These are phyloP conservation scores for Papilio machaon DNA, from an alignment of 1,140 invertebrate genomes.

Conservation along the genomic window DNA sequence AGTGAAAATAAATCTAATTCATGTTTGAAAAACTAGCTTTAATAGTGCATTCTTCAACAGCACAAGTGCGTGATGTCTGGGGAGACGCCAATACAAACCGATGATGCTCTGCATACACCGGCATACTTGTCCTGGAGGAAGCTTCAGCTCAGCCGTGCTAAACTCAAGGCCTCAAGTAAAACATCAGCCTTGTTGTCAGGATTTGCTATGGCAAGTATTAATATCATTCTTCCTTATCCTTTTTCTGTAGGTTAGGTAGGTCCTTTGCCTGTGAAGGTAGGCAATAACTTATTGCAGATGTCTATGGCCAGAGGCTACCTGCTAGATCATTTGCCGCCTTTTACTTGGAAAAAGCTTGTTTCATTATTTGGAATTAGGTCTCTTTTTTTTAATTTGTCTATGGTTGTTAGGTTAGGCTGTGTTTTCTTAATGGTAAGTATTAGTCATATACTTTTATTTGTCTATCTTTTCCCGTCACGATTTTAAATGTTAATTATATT, in stretches of 20 bases:
- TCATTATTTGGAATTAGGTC: neutral
- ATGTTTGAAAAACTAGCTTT: neutral
- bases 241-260: neutral
- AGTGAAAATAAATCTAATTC: too few relatives aligned
- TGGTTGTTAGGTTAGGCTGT: neutral
- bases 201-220: slow-evolving; percentile 94
- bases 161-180: slow-evolving; percentile 97
- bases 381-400: neutral
- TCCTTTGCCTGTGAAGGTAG: too few relatives aligned
- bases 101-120: slow-evolving; percentile 87
- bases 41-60: slow-evolving; percentile 44
- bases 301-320: neutral
- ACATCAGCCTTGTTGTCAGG: slow-evolving; percentile 98
- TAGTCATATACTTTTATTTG: slow-evolving; percentile 26
- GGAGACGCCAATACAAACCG: slow-evolving; percentile 71
- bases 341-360: too few relatives aligned
- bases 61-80: slow-evolving; percentile 76
- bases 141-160: slow-evolving; percentile 95
- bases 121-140: slow-evolving; percentile 95
- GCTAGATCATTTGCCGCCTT: neutral
- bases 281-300: neutral
- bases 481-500: slow-evolving; percentile 9
- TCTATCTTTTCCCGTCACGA: slow-evolving; percentile 1
- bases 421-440: slow-evolving; percentile 87
- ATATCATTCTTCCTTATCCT: neutral